Conservation (phyloP, 2,888 invertebrate genomes). For the Tachina fera region DNA sequence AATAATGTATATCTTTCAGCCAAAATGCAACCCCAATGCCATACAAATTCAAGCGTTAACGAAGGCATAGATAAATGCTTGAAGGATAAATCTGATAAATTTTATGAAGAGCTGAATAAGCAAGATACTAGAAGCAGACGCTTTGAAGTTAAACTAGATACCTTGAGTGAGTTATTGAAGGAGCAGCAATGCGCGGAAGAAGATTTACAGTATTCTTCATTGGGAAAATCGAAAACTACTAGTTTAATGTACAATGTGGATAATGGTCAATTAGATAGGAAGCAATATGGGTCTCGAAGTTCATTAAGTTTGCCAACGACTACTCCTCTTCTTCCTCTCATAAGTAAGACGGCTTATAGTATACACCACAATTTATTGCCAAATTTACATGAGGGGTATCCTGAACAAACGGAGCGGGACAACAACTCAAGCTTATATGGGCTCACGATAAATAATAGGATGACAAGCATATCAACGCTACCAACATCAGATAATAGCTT, state of each 20-base stretch:
- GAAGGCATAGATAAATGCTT: slow-evolving; percentile 8
- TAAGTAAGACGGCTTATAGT: background rate
- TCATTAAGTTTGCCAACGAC: slow-evolving; percentile 12
- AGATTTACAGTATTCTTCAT: slow-evolving; percentile 28
- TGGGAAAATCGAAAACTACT: slow-evolving; percentile 42
- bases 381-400: slow-evolving; percentile 13
- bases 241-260: slow-evolving; percentile 24
- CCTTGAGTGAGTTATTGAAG: slow-evolving; percentile 45
- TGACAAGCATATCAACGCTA: background rate
- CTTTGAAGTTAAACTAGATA: slow-evolving; percentile 54
- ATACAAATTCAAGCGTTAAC: background rate
- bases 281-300: slow-evolving; percentile 21
- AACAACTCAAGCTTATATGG: slow-evolving; percentile 6
- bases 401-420: background rate
- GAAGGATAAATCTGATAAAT: slow-evolving; percentile 39
- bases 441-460: background rate
- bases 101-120: slow-evolving; percentile 32
- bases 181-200: slow-evolving; percentile 32
- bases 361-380: slow-evolving; percentile 17
- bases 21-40: background rate
- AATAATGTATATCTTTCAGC: slow-evolving; percentile 41
- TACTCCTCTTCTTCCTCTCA: background rate
- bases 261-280: slow-evolving; percentile 10
- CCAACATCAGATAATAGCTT: slow-evolving; percentile 34
- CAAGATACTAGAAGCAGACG: slow-evolving; percentile 7